Percentiles rank a stretch among this genome's conserved stretches.
Conservation (phyloP, 2,113 vertebrate species). For the Arothron firmamentum region DNA sequence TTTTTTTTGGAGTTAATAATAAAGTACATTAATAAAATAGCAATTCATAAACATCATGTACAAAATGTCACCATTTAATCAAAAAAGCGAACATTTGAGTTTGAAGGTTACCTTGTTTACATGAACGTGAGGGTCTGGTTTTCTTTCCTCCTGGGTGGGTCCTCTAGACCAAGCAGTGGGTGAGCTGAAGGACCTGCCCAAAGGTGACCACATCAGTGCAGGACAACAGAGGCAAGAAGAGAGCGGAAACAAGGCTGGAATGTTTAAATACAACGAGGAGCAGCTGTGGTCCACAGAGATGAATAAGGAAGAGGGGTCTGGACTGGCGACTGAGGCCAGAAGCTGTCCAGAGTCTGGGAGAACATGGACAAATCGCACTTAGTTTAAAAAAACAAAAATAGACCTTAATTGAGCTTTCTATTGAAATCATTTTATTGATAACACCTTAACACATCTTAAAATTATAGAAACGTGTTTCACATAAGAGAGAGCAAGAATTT, state of each 20-base stretch:
- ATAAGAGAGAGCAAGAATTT: conserved; percentile 69
- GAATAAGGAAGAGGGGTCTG: not conserved
- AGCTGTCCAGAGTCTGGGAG: too few species aligned
- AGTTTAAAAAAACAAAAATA: not conserved
- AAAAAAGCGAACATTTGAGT: too few species aligned
- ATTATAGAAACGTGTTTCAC: conserved; percentile 73
- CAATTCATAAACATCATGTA: too few species aligned
- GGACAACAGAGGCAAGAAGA: conserved; percentile 32
- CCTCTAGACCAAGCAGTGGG: conserved; percentile 38
- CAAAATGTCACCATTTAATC: too few species aligned
- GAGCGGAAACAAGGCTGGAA: conserved; percentile 15
- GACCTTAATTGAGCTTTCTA: conserved; percentile 29
- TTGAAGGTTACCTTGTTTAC: too few species aligned
- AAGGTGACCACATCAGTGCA: conserved; percentile 12
- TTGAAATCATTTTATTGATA: conserved; percentile 75
- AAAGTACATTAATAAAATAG: too few species aligned
- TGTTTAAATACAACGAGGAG: conserved; percentile 21
- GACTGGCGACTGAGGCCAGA: too few species aligned
- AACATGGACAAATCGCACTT: too few species aligned
- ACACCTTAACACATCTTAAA: conserved; percentile 75
- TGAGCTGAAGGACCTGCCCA: conserved; percentile 38
- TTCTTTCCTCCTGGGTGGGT: conserved; percentile 8
- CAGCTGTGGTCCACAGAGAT: conserved; percentile 41
- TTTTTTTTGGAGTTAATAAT: too few species aligned
- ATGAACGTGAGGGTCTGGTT: too few species aligned